phyloP scores from a whole-genome alignment of 2,888 invertebrate species.

The Tachina grossa region DNA sequence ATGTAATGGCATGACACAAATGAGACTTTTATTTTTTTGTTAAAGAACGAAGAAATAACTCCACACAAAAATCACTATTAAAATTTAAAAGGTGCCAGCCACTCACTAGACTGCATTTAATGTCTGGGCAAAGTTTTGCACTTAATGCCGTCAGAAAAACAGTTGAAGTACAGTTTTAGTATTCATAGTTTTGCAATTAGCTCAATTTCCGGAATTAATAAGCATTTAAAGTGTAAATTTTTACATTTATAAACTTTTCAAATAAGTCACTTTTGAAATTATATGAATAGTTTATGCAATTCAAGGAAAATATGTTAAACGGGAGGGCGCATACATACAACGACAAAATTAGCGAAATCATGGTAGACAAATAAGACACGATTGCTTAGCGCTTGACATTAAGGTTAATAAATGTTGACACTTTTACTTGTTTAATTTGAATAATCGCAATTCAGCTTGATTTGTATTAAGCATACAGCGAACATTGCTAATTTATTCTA shows the following conservation, averaged over 20 bases:
- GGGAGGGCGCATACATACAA: too few relatives aligned
- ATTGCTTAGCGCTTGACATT: too few relatives aligned
- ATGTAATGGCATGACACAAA: conserved; percentile 13
- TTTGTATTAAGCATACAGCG: too few relatives aligned
- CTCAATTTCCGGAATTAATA: conserved; percentile 50
- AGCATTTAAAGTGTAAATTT: conserved; percentile 9
- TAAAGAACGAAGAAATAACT: not conserved
- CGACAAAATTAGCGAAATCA: too few relatives aligned
- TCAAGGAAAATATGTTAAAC: too few relatives aligned
- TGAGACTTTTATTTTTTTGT: conserved; percentile 21
- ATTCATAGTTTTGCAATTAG: conserved; percentile 31
- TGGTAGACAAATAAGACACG: too few relatives aligned
- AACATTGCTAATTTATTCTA: too few relatives aligned
- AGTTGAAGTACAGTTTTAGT: not conserved
- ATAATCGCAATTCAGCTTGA: too few relatives aligned
- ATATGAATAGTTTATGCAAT: too few relatives aligned
- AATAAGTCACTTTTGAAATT: not conserved
- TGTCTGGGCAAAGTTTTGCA: not conserved
- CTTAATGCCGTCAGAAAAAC: not conserved
- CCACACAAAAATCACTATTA: conserved; percentile 19
- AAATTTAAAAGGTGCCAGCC: conserved; percentile 42
- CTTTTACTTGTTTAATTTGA: too few relatives aligned
- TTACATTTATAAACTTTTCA: not conserved
- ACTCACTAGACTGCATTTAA: not conserved
- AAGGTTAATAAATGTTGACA: too few relatives aligned